Evolutionary conservation across 1,140 invertebrate genomes (phyloP), one percentile per base, ranked within the genome.

Genomic region (Lineus longissimus): DNA sequence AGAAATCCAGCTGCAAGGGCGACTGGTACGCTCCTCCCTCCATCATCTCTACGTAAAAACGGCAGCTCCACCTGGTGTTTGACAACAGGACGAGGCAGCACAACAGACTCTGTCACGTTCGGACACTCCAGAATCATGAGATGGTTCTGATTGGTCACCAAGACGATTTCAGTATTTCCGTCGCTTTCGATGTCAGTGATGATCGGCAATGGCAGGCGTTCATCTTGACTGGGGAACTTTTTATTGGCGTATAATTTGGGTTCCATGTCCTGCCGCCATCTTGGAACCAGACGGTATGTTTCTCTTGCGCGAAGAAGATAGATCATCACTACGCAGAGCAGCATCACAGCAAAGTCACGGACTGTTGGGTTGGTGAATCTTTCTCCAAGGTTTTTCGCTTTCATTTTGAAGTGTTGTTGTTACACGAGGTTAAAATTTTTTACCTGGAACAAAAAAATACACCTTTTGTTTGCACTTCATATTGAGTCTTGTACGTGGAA

Each of bases 171-270:
- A 65, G 72, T 77, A 9, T 71, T 63, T 45, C 76, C 74, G 68
- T 77, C 76, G 22, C 74, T 69, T 41, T 77, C 76, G 15, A 77
- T 55, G 54, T 77, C 76, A 25, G 76, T 75, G 4, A 77, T 63
- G 23, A 76, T 67, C 0, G 76, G 74, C 1, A 63, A 56, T 2
- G 76, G 76, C 23, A 74, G 58, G 2, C 54, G 36, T 23, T 77
- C 74, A 6, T 66, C 68, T 27, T 65, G 45, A 25, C 69, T 70
- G 13, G 73, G 73, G 56, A 64, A 75, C n/a, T 68, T 66, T 13
- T 67, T 68, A 61, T 76, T 75, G 9, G 54, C 62, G 66, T 67
- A 77, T 15, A 66, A 62, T 51, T 71, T 60, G 13, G 67, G 36
- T 30, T 73, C 68, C 43, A 68, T 66, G 27, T 71, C 62, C 61